Evolutionary conservation across 1,140 invertebrate genomes (phyloP), one percentile per base, ranked within the genome.

Genomic region (Drosophila albomicans): DNA sequence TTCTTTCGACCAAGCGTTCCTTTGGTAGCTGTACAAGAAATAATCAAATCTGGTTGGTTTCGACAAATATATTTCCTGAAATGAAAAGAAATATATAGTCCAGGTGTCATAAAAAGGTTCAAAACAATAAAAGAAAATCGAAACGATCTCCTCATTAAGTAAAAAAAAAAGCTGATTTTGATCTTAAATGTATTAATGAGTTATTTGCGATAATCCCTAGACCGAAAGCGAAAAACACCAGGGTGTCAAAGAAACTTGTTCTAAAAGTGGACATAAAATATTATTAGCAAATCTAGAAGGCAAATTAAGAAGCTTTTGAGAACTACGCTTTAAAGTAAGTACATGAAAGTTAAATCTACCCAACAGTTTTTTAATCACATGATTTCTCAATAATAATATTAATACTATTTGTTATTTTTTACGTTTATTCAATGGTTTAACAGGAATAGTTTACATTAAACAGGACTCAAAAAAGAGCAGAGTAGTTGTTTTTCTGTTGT

Each of bases 21-120:
- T 38, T 57, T 57, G 54, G 54, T 38, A 41, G 54, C 54, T 57
- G 32, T 57, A 57, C 54, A 35, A 38, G 54, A 57, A 57, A 57
- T 41, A 57, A 41, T 57, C 54, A 57, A 57, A 57, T 57, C 54
- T 57, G 54, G 54, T 57, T 57, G 54, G 13, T 57, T 57, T 57
- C 54, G 54, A 57, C 54, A 57, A 57, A 57, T 41, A 57, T 41
- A 57, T 41, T 57, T 15, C 54, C 54, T 57, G 54, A 16, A 57
- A 57, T 57, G 54, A 57, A 25, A 57, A 57, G 54, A 57, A 54
- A 28, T 28, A 57, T 41, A 57, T 41, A 16, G 54, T 20, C 54
- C 35, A 38, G 10, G 16, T 20, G 10, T 57, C 54, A 41, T 57
- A 57, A 38, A 57, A 20, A n/a, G 16, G 35, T 41, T 43, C 10